A percentile compares a stretch with the other conserved stretches of the same genome.
phyloP scores from a whole-genome alignment of 2,113 vertebrate species.

The Zapus hudsonius region DNA sequence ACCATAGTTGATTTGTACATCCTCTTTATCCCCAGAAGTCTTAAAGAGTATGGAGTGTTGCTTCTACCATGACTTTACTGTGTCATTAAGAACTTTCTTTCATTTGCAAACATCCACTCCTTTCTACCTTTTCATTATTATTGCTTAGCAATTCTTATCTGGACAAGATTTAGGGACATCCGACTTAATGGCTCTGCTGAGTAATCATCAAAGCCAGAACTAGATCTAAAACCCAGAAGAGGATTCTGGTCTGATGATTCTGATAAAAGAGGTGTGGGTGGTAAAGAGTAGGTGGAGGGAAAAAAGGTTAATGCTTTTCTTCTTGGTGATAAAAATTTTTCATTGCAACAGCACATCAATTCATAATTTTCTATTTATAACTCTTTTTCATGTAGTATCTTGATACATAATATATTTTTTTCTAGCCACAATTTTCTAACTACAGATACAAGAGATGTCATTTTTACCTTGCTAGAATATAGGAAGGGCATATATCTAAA shows the following conservation, averaged over 20 bases:
- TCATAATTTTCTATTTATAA: slow-evolving; percentile 60
- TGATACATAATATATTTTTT: slow-evolving; percentile 55
- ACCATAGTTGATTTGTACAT: not conserved
- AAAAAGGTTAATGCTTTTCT: slow-evolving; percentile 60
- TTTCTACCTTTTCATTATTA: not conserved
- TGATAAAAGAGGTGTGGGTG: slow-evolving; percentile 30
- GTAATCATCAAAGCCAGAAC: slow-evolving; percentile 39
- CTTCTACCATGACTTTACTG: slow-evolving; percentile 16
- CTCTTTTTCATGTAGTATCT: slow-evolving; percentile 31
- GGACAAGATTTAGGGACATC: slow-evolving; percentile 20
- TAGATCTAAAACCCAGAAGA: not conserved
- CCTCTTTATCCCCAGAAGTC: slow-evolving; percentile 25
- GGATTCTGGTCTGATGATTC: slow-evolving; percentile 23
- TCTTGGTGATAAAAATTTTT: slow-evolving; percentile 51
- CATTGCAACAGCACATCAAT: slow-evolving; percentile 17
- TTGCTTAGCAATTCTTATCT: not conserved
- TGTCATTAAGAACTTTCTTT: slow-evolving; percentile 20
- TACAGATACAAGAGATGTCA: slow-evolving; percentile 25
- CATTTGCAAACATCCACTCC: slow-evolving; percentile 42
- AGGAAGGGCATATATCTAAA: slow-evolving; percentile 32
- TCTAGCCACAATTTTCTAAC: slow-evolving; percentile 52
- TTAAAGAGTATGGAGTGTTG: not conserved
- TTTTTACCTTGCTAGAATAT: slow-evolving; percentile 59
- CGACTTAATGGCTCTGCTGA: slow-evolving; percentile 37
- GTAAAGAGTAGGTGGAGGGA: not conserved